Evolutionary conservation across 1,140 invertebrate genomes (phyloP).

Genomic region (Batillaria attramentaria): DNA sequence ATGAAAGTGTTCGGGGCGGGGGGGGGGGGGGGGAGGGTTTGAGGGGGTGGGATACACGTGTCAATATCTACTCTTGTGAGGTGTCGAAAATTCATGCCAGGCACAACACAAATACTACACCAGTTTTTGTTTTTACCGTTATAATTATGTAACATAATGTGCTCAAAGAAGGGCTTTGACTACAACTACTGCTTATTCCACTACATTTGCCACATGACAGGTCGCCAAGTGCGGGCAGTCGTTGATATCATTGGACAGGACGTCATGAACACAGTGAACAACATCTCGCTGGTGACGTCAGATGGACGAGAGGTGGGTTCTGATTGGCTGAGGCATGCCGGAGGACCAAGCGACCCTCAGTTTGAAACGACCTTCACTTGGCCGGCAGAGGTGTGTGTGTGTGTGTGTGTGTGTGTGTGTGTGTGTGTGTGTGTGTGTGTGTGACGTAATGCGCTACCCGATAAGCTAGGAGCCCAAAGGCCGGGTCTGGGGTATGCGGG

Average conservation of each 20-base stretch:
- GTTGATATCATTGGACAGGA: constrained; percentile 17
- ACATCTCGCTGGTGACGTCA: constrained; percentile 29
- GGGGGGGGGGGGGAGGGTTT: neutral
- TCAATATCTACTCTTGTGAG: neutral
- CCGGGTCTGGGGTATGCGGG: too few relatives aligned
- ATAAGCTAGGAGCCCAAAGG: too few relatives aligned
- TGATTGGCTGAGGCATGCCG: constrained; percentile 19
- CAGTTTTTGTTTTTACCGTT: neutral
- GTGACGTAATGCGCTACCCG: neutral
- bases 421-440: constrained; percentile 1
- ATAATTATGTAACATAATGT: neutral
- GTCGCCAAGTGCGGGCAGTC: neutral
- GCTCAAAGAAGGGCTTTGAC: too few relatives aligned
- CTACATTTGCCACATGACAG: neutral
- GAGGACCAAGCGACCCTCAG: constrained; percentile 19
- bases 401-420: neutral
- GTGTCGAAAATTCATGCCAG: neutral
- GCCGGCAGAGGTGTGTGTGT: constrained; percentile 14
- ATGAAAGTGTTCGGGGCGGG: too few relatives aligned
- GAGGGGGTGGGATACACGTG: neutral
- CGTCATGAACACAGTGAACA: constrained; percentile 2
- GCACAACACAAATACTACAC: neutral
- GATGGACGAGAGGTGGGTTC: neutral
- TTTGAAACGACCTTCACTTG: constrained; percentile 16
- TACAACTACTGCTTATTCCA: neutral